These are phyloP conservation scores for Onychomys torridus DNA, from an alignment of 2,797 vertebrate genomes.

Conservation along the genomic window DNA sequence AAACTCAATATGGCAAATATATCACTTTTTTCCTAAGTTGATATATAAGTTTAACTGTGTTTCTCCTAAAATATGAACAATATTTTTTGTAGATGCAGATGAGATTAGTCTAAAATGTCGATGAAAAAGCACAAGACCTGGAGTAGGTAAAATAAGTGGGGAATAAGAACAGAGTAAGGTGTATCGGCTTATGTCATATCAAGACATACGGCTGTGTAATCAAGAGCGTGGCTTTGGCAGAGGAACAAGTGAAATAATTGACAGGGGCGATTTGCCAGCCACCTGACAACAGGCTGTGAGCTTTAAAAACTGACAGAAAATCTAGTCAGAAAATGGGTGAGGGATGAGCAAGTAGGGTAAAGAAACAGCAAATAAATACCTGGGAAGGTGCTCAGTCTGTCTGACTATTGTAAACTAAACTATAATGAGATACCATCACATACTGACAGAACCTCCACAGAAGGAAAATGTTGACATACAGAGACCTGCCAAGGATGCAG, in stretches of 20 bases:
- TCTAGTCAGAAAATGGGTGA: conserved; percentile 13
- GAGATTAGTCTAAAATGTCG: conserved; percentile 8
- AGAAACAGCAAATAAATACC: neutral
- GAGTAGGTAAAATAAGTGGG: neutral
- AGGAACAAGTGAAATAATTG: neutral
- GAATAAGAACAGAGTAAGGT: neutral
- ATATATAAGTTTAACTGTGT: neutral
- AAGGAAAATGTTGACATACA: neutral
- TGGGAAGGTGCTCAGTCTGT: too few species aligned
- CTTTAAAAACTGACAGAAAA: neutral
- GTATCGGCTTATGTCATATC: neutral
- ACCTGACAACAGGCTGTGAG: conserved; percentile 5
- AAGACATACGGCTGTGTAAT: neutral
- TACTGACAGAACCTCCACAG: neutral
- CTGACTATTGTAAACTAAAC: neutral
- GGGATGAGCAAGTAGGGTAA: neutral
- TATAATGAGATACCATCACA: neutral
- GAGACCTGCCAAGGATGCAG: neutral
- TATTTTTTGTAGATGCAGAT: neutral
- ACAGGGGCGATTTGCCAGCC: neutral
- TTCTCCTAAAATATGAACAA: conserved; percentile 9
- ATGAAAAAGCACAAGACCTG: neutral
- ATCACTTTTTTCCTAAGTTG: neutral
- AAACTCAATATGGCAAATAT: neutral
- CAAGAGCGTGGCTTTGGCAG: neutral